Percentiles rank a stretch among this genome's conserved stretches.
Conservation (phyloP, 2,113 vertebrate species). For the Alexandromys fortis region DNA sequence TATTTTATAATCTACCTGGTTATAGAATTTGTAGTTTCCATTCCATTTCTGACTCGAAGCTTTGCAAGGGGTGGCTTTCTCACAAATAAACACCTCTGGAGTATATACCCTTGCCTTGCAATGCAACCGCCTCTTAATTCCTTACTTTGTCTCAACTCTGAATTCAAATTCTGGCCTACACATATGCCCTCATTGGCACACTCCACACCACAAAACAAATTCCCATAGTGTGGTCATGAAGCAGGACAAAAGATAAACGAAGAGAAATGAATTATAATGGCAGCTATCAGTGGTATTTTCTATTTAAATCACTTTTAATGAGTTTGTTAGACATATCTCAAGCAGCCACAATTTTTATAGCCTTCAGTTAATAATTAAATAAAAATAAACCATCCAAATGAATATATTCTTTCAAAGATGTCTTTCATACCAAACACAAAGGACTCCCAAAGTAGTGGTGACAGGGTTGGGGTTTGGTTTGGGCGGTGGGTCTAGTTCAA, state of each 20-base stretch:
- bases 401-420: not conserved
- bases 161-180: not conserved
- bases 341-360: slow-evolving; percentile 41
- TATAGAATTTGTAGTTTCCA: not conserved
- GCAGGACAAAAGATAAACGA: not conserved
- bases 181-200: too few species aligned
- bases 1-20: slow-evolving; percentile 26
- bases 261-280: slow-evolving; percentile 52
- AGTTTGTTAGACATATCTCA: slow-evolving; percentile 59
- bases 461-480: not conserved
- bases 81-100: not conserved
- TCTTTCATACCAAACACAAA: not conserved
- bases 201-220: slow-evolving; percentile 45
- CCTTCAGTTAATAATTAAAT: slow-evolving; percentile 47
- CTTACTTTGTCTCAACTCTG: not conserved
- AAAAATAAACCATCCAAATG: slow-evolving; percentile 12
- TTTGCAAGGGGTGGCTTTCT: slow-evolving; percentile 46
- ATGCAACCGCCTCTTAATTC: not conserved
- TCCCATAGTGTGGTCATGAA: slow-evolving; percentile 43
- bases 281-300: not conserved
- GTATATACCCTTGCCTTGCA: not conserved
- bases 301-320: slow-evolving; percentile 43
- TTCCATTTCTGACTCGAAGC: slow-evolving; percentile 41
- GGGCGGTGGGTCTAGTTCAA: not conserved
- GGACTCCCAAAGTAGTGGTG: not conserved